These are phyloP conservation scores for Charina bottae DNA, from an alignment of 2,113 vertebrate species.

Conservation along the genomic window DNA sequence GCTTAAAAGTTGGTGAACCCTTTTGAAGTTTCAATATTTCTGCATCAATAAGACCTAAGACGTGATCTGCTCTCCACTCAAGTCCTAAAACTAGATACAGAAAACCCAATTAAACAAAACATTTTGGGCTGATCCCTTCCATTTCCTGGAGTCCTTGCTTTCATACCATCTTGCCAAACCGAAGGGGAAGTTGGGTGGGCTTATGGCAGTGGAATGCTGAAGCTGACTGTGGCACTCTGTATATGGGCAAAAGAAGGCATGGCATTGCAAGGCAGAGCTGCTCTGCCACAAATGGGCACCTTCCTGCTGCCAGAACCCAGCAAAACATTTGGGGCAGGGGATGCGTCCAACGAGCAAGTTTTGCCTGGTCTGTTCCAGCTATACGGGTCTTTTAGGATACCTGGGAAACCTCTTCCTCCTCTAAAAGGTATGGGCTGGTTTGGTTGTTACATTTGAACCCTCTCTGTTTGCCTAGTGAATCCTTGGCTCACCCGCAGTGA, in stretches of 20 bases:
- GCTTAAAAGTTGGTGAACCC: not conserved
- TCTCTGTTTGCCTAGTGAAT: not conserved
- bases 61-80: not conserved
- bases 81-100: not conserved
- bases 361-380: not conserved
- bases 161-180: not conserved
- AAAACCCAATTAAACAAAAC: not conserved
- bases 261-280: not conserved
- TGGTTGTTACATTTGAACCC: not conserved
- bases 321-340: not conserved
- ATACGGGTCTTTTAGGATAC: not conserved
- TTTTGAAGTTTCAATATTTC: not conserved
- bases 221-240: not conserved
- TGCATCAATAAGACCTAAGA: not conserved
- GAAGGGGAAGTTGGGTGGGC: not conserved
- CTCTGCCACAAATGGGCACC: not conserved
- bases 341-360: not conserved
- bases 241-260: not conserved
- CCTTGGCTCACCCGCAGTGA: not conserved
- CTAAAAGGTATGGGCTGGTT: not conserved
- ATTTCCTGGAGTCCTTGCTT: not conserved
- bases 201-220: not conserved
- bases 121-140: not conserved
- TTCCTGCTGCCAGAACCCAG: not conserved
- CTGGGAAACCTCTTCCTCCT: not conserved